Conservation (phyloP, 2,888 invertebrate genomes). For the Mimachlamys varia region DNA sequence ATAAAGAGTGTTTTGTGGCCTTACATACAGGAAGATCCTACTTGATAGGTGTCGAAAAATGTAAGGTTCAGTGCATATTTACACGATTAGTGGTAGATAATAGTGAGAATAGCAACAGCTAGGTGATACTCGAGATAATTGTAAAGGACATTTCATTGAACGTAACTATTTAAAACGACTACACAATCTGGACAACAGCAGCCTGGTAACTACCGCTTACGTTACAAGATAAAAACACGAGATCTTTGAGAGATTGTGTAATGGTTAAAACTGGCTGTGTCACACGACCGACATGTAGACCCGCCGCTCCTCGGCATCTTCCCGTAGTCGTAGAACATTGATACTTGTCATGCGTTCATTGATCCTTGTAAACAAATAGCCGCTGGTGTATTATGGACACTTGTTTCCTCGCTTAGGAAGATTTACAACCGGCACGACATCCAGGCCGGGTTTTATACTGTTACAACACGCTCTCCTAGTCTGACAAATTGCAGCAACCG, state of each 20-base stretch:
- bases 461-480: not conserved
- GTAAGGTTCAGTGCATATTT: too few species aligned
- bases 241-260: slow-evolving; percentile 12
- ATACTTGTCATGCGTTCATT: slow-evolving; percentile 12
- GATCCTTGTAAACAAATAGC: slow-evolving; percentile 23
- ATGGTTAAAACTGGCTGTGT: not conserved
- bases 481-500: not conserved
- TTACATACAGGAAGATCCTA: too few species aligned
- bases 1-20: too few species aligned
- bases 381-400: slow-evolving; percentile 20
- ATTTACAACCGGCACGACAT: not conserved
- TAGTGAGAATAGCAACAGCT: too few species aligned
- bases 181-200: not conserved
- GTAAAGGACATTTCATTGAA: too few species aligned
- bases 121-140: too few species aligned
- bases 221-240: not conserved
- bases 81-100: too few species aligned
- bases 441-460: not conserved
- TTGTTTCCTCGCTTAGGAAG: not conserved
- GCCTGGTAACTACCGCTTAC: not conserved
- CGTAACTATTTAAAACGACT: not conserved
- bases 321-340: too few species aligned
- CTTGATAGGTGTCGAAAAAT: too few species aligned
- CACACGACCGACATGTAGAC: not conserved
- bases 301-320: not conserved